Base-by-base conservation (phyloP, 2,888 invertebrate species). In the Leptopilina syphax region DNA sequence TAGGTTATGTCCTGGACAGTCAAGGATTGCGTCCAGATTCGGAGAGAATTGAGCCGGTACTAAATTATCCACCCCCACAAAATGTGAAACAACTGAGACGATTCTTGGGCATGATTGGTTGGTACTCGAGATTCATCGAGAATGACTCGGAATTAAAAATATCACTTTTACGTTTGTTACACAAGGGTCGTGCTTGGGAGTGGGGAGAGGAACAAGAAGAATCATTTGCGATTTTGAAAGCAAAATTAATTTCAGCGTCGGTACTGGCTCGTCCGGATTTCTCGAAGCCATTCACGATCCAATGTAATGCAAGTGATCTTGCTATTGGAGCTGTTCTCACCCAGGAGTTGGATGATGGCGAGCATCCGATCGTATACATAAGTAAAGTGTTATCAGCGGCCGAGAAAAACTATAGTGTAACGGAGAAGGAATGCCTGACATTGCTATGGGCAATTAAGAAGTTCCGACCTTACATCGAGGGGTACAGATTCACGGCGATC, bases 401-500 rank as follows among this genome's bases (percentile, higher is more conserved):
- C 1, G 47, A 47, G 9, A 47, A 47, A 1, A 47, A 47, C 8
- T 47, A 47, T 7, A 47, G 47, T 8, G 47, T 47, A 1, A 47
- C 9, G 9, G 47, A 47, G 8, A 47, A 47, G 47, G 47, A 47
- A 1, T 47, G 47, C 47, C 9, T 47, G 47, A 8, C 9, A 1
- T 8, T 47, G 6, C 47, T 47, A 8, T 47, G 47, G 47, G 47
- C 6, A 1, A 47, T 47, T 7, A 6, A 9, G 8, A 47, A 47
- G 9, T 47, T 47, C 47, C 6, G 47, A 7, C 47, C 76, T 0
- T 84, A 83, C 44, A 77, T 84, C 1, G 81, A 84, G 60, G 82
- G 80, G 0, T 80, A 79, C 9, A 24, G 27, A 7, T 84, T 86
- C 34, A 84, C 81, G 0, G 85, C 85, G 0, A 76, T 84, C 1